Percentiles rank a stretch among this genome's conserved stretches.
Evolutionary conservation across 2,797 vertebrate species (phyloP).

Genomic region (Hozukius guyotensis): DNA sequence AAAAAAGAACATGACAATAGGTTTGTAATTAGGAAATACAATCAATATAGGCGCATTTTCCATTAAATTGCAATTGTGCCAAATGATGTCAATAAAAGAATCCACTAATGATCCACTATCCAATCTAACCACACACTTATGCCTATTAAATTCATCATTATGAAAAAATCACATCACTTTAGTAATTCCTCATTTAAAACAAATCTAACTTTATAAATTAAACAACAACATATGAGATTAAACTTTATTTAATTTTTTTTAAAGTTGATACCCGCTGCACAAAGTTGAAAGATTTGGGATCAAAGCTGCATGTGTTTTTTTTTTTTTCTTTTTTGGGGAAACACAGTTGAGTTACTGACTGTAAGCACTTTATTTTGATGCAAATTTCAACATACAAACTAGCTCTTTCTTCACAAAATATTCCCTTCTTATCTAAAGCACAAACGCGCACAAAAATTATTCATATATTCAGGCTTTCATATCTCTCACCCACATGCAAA

Average conservation of each 20-base stretch:
- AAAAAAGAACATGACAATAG: neutral
- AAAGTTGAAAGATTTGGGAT: neutral
- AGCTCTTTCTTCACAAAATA: neutral
- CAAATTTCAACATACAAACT: slow-evolving; percentile 27
- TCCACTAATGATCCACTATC: neutral
- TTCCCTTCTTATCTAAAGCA: slow-evolving; percentile 23
- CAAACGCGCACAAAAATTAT: slow-evolving; percentile 39
- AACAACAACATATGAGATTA: neutral
- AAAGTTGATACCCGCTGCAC: neutral
- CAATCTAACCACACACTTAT: neutral
- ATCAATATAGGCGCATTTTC: neutral
- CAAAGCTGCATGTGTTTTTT: neutral
- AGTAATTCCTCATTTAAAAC: neutral
- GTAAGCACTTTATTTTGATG: slow-evolving; percentile 27
- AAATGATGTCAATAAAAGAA: neutral
- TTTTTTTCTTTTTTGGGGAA: neutral
- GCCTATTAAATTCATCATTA: neutral
- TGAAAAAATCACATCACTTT: neutral
- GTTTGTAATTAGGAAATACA: neutral
- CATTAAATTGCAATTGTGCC: neutral
- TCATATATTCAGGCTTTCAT: slow-evolving; percentile 54
- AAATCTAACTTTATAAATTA: neutral
- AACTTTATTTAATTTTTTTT: neutral
- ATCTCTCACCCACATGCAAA: slow-evolving; percentile 37
- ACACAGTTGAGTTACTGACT: neutral